Evolutionary conservation across 2,113 vertebrate genomes (phyloP), one percentile per base, ranked within the genome.

Genomic region (Serilophus lunatus): DNA sequence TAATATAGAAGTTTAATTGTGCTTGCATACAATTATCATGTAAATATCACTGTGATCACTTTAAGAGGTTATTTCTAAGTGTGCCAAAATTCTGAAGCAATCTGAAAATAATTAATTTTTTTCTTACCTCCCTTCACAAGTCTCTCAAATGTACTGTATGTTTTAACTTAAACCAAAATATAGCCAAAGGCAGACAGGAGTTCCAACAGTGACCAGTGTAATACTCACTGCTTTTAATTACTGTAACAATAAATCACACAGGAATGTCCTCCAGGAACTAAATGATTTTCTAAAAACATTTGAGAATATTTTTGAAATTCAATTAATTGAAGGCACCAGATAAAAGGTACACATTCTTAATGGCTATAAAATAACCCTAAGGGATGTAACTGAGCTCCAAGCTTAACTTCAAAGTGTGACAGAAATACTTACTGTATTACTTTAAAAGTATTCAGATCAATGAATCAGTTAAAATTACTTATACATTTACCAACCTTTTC

Each of bases 241-340:
- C 95, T 95, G 83, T 93, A 96, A 96, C 95, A 96, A 97, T 96
- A 97, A 97, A 97, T 98, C 97, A 97, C 95, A 96, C 86, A 94
- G 87, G 95, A 96, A 97, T 96, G 97, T 96, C 94, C 97, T 97
- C 96, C 95, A 96, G 97, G 95, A 97, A 90, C 69, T 86, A 92
- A 95, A 96, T 94, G 90, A 94, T 97, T 97, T 98, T 97, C 97
- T 95, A 92, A 95, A 96, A 94, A 90, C 89, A 96, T 97, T 98
- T 97, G 95, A 94, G 97, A 97, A 98, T 97, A 96, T 98, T 98
- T 97, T 95, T 97, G 97, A 98, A 98, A 98, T 98, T 98, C 98
- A 98, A 98, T 98, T 98, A 98, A 98, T 98, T 97, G 98, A 97
- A 98, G 97, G 97, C 96, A 96, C 94, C 93, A 98, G 98, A 98